Conservation (phyloP, 2,113 vertebrate species). For the Tychaedon coryphoeus region DNA sequence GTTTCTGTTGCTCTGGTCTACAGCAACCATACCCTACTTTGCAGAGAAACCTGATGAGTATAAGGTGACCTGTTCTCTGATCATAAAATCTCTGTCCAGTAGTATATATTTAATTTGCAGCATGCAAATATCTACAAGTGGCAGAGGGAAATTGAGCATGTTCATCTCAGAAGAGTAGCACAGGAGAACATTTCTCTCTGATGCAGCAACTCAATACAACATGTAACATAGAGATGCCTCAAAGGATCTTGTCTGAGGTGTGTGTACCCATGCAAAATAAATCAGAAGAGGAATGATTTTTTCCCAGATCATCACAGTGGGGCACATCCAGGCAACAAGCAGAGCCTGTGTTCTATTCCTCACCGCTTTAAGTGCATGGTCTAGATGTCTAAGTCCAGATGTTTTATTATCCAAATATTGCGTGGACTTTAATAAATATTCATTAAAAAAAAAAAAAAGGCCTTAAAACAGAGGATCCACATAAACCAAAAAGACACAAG, state of each 20-base stretch:
- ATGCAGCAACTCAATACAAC: background rate
- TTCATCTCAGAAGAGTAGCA: background rate
- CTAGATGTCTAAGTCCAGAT: background rate
- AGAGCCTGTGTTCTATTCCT: background rate
- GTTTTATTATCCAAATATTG: background rate
- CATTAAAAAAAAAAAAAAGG: background rate
- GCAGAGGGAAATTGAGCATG: background rate
- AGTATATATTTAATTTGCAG: background rate
- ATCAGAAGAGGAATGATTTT: background rate
- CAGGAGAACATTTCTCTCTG: background rate
- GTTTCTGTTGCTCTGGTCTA: background rate
- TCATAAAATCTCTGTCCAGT: background rate
- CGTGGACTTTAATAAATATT: background rate
- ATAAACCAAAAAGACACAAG: background rate
- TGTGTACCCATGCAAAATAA: background rate
- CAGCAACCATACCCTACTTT: background rate
- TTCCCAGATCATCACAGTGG: background rate
- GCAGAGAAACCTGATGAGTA: background rate
- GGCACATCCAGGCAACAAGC: background rate
- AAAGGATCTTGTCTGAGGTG: background rate
- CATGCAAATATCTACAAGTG: background rate
- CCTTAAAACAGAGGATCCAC: background rate
- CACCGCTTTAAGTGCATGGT: background rate
- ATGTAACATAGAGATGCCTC: background rate
- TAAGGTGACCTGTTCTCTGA: background rate